Evolutionary conservation across 2,113 vertebrate genomes (phyloP), one percentile per base, ranked within the genome.

Genomic region (Pseudopodoces humilis): DNA sequence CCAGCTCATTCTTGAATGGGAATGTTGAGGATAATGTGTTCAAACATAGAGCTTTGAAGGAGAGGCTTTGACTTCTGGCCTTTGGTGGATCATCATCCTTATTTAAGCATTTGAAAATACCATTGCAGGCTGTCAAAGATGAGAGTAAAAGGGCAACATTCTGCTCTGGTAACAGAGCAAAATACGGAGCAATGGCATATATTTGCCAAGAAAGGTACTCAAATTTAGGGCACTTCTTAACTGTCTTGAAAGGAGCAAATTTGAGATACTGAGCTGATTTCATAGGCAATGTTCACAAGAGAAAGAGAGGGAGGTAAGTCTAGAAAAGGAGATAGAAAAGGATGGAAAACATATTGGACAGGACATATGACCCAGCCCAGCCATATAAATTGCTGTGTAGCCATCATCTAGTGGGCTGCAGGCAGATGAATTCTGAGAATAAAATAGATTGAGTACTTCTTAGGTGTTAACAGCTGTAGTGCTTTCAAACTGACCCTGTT

Each of bases 121-220:
- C 3, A 5, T 58, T 62, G 15, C 30, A 59, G 52, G 6, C 18
- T 62, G 22, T 58, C 35, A 70, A 7, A 84, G 22, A 20, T 21
- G 10, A 13, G 6, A 56, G 37, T 15, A 67, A 24, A 50, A 71
- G 21, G 4, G 31, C 37, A 50, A 15, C 21, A 9, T 67, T 58
- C 75, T 58, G 43, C 10, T 43, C 30, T 69, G 7, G 9, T 47
- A 65, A 39, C 12, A 52, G 44, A 78, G 35, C 2, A 43, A 78
- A 81, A 30, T 27, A 21, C 0, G 3, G 27, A 88, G 35, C 12
- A 35, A 28, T 83, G 49, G 35, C 1, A 0, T 52, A 2, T 23
- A 35, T 85, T 78, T 72, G 20, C 21, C 39, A 13, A 41, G 28
- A 53, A 83, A 63, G 19, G 31, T 41, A 52, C 11, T 3, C 19